Base-by-base conservation (phyloP, 2,113 vertebrate genomes). In the Phocoena sinus region DNA sequence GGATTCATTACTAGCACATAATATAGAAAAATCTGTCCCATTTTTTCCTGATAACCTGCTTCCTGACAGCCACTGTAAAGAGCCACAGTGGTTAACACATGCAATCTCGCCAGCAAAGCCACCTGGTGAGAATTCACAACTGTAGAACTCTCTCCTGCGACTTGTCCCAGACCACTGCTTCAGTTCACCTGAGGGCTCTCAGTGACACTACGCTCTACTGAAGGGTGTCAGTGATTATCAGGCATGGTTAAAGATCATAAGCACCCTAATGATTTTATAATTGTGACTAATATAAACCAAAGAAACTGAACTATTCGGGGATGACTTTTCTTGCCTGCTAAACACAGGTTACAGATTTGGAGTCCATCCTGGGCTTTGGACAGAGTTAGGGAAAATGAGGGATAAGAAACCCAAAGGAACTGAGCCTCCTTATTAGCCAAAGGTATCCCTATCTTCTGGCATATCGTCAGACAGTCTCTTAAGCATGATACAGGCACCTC, bases 81-180 rank as follows among this genome's bases (percentile, higher is more conserved):
- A 33, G 96, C 81, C 97, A 92, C 83, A 92, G n/a, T 25, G 65
- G 47, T 36, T 53, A 50, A 53, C 0, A 71, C 94, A 98, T 90
- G 96, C 97, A 97, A 26, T 47, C 15, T 1, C 70, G 89, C 53
- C 95, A 93, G 95, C 91, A 83, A 97, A 96, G 93, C 23, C 44
- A 89, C 88, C 20, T 1, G 1, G 14, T 80, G 38, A 71, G 47
- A 21, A n/a, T 53, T 94, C 95, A n/a, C 17, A 63, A 21, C 13
- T 79, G 41, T 11, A 88, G 81, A 36, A 60, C 38, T 77, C 80
- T 85, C 68, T 58, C 0, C 5, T 25, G 38, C 9, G 60, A 81
- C 31, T 14, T 87, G 38, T 31, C 79, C 25, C 31, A 91, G 38
- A 26, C 15, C 62, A 7, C 36, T 25, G 23, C 58, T 56, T 28